Conservation (phyloP, 2,797 vertebrate species). For the Agapornis canus region DNA sequence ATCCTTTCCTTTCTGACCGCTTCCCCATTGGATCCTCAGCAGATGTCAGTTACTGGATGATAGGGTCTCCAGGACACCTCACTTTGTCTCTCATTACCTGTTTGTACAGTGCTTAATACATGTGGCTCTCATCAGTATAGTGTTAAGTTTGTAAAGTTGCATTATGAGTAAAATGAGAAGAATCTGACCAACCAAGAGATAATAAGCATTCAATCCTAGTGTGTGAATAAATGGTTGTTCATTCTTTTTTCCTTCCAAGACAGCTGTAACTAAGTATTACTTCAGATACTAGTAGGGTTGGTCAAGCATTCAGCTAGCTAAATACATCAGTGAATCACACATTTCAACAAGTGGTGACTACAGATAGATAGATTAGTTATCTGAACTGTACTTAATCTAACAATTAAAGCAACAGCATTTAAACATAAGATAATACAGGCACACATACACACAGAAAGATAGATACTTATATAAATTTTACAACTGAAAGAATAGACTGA, state of each 20-base stretch:
- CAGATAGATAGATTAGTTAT: not conserved
- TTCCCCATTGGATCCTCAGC: not conserved
- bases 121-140: not conserved
- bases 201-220: not conserved
- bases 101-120: not conserved
- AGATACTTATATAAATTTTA: not conserved
- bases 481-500: not conserved
- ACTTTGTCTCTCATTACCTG: not conserved
- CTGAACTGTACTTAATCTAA: not conserved
- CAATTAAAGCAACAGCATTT: not conserved
- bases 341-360: not conserved
- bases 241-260: not conserved
- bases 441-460: too few relatives aligned
- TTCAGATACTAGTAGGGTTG: not conserved
- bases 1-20: not conserved
- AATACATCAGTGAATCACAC: not conserved
- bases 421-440: not conserved
- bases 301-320: not conserved
- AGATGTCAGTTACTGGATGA: not conserved
- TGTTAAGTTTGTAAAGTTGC: not conserved
- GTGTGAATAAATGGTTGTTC: not conserved
- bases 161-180: not conserved
- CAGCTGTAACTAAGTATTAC: not conserved
- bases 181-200: not conserved
- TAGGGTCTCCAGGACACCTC: not conserved